phyloP scores from a whole-genome alignment of 2,797 vertebrate species.

The Tenualosa thibaudeaui region DNA sequence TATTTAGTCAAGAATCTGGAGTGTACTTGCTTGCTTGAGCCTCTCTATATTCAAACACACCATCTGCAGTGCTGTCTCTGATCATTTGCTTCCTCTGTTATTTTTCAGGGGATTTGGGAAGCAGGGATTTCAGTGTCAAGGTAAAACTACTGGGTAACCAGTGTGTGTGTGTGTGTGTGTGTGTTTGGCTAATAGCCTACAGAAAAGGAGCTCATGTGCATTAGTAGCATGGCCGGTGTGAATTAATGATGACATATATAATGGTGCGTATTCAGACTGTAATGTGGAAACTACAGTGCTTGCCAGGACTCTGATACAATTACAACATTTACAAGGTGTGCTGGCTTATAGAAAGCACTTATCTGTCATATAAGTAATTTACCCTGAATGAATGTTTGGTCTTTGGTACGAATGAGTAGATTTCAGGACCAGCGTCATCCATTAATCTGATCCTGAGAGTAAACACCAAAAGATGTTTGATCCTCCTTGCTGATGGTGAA shows the following conservation, averaged over 20 bases:
- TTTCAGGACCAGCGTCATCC: background rate
- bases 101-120: slow-evolving; percentile 95
- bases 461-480: slow-evolving; percentile 8
- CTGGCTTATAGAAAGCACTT: slow-evolving; percentile 19
- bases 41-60: background rate
- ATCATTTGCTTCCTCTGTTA: slow-evolving; percentile 45
- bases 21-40: background rate
- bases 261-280: slow-evolving; percentile 26
- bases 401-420: slow-evolving; percentile 18
- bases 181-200: slow-evolving; percentile 9
- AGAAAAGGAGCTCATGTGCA: slow-evolving; percentile 12
- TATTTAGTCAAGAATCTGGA: background rate
- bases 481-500: background rate
- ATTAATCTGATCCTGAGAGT: background rate
- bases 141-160: slow-evolving; percentile 67
- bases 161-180: slow-evolving; percentile 26
- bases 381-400: slow-evolving; percentile 23
- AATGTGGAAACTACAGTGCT: slow-evolving; percentile 46
- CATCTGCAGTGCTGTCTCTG: slow-evolving; percentile 15
- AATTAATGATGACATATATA: slow-evolving; percentile 23
- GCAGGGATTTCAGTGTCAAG: slow-evolving; percentile 99
- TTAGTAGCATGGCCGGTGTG: slow-evolving; percentile 31
- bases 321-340: slow-evolving; percentile 14
- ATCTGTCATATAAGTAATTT: background rate
- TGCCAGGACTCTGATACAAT: slow-evolving; percentile 33